Evolutionary conservation across 1,140 invertebrate genomes (phyloP), one percentile per base, ranked within the genome.

Genomic region (Heliconius nattereri): DNA sequence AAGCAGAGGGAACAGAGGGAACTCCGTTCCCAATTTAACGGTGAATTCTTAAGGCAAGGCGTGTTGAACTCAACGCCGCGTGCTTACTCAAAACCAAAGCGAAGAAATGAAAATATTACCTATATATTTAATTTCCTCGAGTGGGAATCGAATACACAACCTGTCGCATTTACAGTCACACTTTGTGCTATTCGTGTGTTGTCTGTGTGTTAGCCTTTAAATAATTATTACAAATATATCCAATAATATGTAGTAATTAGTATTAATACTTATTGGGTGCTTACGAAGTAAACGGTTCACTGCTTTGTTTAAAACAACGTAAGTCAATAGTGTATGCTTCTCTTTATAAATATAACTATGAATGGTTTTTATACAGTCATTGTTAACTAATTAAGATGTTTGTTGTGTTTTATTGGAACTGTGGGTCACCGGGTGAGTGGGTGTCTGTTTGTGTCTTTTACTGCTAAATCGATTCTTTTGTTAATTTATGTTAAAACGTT

Each of bases 331-430:
- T 66, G 60, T 66, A 66, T 66, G 8, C 60, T 66, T 66, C 6
- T 11, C 23, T 66, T 66, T 66, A 66, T 66, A n/a, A n/a, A n/a
- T n/a, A 29, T 16, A 11, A 66, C 23, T 66, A 66, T 89, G 81
- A 89, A 91, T 90, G 83, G 79, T 85, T 92, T 91, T 90, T 90
- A 88, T 89, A 75, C 74, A 88, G 85, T 90, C 85, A 89, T 90
- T 91, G 87, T 91, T 86, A 77, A 85, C 81, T 90, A 92, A 93
- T 93, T 88, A 91, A 91, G 87, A 87, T 79, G 81, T 89, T 87
- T 85, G 81, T 79, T 83, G 84, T 86, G 78, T 88, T 88, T 88
- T 90, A 89, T 89, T 87, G 81, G 85, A 87, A 87, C 90, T 90
- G 29, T 91, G 83, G 89, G 91, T 91, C 86, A 92, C 83, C 81